Evolutionary conservation across 2,797 vertebrate genomes (phyloP), one percentile per base, ranked within the genome.

Genomic region (Notoglanidium macrostoma): DNA sequence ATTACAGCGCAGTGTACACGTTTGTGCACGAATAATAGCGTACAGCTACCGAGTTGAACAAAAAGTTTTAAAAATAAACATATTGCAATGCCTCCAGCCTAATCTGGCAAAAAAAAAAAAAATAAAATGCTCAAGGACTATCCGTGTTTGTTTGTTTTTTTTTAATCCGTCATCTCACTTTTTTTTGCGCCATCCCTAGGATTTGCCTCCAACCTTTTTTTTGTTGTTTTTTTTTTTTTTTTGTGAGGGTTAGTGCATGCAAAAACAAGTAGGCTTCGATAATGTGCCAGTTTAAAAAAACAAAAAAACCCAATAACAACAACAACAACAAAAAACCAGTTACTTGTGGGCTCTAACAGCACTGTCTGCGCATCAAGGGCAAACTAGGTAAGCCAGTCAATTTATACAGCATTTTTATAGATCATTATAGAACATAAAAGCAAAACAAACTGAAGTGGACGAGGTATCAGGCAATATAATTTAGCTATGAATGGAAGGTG

Each of bases 401-500:
- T 63, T 67, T 29, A 1, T 49, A 3, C 51, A 73, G 32, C 32
- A 17, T 72, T 49, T 73, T 85, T 32, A 61, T 9, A 61, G 40
- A 61, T 76, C 54, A 49, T 74, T 49, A 49, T 19, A 46, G 21
- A 85, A 46, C 84, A 76, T 35, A 61, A 80, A 77, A 74, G 8
- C 14, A 85, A 80, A 54, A 74, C 51, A 35, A 14, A 14, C 63
- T n/a, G 63, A 77, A 83, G 40, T 12, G 9, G 4, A 73, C 10
- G 2, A n/a, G 32, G n/a, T 83, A 65, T 79, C 54, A 49, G 74
- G 78, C 57, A 77, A 82, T 88, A 44, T 81, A 23, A 88, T 77
- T 79, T 61, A 80, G 72, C 61, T 21, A 12, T 83, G 61, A 55
- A 88, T 88, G 61, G 84, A 88, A 77, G 29, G 35, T 72, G 55